A percentile compares a stretch with the other conserved stretches of the same genome.
These are phyloP conservation scores for Trogon surrucura DNA, from an alignment of 2,113 vertebrate genomes.

Conservation along the genomic window DNA sequence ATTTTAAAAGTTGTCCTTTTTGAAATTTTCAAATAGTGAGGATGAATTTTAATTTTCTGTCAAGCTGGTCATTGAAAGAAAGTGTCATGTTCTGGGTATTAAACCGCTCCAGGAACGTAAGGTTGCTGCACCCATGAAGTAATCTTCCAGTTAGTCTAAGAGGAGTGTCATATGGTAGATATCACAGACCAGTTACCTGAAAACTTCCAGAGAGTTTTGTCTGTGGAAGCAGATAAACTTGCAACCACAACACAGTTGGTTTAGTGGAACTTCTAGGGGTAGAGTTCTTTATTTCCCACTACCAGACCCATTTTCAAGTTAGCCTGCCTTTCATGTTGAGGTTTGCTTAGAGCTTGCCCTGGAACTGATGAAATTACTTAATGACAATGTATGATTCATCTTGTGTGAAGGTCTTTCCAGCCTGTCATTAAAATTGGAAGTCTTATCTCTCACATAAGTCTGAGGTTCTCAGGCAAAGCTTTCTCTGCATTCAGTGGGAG, in stretches of 20 bases:
- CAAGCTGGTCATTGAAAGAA: neutral
- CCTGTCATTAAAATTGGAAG: neutral
- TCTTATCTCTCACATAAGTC: neutral
- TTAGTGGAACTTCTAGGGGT: neutral
- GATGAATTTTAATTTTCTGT: neutral
- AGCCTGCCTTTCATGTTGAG: neutral
- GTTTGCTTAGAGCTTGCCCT: neutral
- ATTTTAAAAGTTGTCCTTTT: neutral
- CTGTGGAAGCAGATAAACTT: neutral
- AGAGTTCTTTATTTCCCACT: neutral
- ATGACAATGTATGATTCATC: neutral
- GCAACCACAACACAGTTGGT: neutral
- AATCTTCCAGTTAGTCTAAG: neutral
- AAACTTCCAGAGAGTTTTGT: neutral
- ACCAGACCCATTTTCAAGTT: neutral
- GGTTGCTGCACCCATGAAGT: neutral
- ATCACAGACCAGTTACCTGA: conserved; percentile 33
- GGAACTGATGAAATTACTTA: neutral
- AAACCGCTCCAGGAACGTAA: neutral
- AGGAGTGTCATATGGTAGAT: neutral
- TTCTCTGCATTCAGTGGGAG: neutral
- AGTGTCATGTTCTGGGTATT: neutral
- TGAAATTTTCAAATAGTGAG: neutral
- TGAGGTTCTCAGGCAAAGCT: neutral
- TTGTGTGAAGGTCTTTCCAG: neutral